phyloP scores from a whole-genome alignment of 2,113 vertebrate species.

The Bombycilla garrulus region DNA sequence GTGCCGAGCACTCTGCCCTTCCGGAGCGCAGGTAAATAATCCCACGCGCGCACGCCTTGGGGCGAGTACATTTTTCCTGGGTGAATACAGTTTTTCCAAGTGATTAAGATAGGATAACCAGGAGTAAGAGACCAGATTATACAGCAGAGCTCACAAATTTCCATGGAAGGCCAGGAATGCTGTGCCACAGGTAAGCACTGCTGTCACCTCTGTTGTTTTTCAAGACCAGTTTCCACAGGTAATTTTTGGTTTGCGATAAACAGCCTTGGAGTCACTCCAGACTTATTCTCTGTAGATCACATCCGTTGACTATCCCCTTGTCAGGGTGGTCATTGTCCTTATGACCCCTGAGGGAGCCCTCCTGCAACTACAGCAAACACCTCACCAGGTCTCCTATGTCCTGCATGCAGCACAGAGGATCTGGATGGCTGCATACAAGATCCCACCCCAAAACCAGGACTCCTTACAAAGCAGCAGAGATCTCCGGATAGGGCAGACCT shows the following conservation, averaged over 20 bases:
- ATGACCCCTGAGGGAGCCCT: not conserved
- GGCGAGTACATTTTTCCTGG: not conserved
- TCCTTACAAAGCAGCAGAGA: not conserved
- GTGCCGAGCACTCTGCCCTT: not conserved
- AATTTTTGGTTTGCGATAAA: not conserved
- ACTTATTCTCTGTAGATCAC: not conserved
- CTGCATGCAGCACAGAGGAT: not conserved
- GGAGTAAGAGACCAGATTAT: not conserved
- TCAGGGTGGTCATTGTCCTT: not conserved
- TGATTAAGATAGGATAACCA: not conserved
- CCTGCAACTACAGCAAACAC: not conserved
- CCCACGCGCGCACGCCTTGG: not conserved
- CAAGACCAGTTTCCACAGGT: not conserved
- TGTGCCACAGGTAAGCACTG: not conserved
- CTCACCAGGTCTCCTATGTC: not conserved
- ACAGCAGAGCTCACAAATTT: not conserved
- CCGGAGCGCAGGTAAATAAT: not conserved
- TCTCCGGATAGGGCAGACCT: not conserved
- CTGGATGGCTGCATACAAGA: not conserved
- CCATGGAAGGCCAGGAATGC: not conserved
- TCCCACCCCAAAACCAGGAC: not conserved
- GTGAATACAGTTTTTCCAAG: conserved; percentile 19
- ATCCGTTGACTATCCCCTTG: not conserved
- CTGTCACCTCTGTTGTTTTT: not conserved
- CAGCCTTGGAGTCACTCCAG: not conserved